Evolutionary conservation across 2,797 vertebrate genomes (phyloP).

Genomic region (Simalia tracyae): DNA sequence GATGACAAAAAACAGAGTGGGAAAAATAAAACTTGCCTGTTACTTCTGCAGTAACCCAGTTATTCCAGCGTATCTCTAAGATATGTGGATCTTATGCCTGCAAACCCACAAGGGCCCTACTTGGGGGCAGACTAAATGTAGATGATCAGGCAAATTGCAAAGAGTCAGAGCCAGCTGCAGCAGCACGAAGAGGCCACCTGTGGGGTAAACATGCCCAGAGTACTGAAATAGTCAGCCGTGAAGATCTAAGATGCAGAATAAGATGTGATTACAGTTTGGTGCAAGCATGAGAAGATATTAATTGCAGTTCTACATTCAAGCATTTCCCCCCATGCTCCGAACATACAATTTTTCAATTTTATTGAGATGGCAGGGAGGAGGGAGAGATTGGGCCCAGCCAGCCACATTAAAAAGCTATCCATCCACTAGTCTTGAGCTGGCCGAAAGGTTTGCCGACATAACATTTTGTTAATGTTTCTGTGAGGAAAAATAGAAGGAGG

Average conservation of each 20-base stretch:
- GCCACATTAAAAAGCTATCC: not conserved
- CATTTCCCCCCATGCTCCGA: not conserved
- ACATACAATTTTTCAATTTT: not conserved
- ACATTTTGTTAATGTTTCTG: not conserved
- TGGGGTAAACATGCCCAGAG: constrained; percentile 1
- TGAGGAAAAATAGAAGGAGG: not conserved
- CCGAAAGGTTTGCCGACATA: not conserved
- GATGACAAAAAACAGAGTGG: not conserved
- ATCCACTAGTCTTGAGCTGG: not conserved
- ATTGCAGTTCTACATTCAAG: not conserved
- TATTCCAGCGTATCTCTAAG: not conserved
- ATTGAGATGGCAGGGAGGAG: not conserved
- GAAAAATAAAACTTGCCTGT: not conserved
- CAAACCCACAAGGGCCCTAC: not conserved
- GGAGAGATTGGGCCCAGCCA: not conserved
- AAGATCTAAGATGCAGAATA: not conserved
- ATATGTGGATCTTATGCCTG: not conserved
- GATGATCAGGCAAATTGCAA: not conserved
- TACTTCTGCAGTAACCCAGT: not conserved
- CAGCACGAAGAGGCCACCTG: constrained; percentile 10
- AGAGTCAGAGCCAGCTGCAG: constrained; percentile 13
- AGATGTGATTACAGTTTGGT: not conserved
- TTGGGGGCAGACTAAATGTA: not conserved
- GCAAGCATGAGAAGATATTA: constrained; percentile 1
- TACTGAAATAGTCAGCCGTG: not conserved